phyloP scores from a whole-genome alignment of 2,113 vertebrate genomes.

The Phycodurus eques region DNA sequence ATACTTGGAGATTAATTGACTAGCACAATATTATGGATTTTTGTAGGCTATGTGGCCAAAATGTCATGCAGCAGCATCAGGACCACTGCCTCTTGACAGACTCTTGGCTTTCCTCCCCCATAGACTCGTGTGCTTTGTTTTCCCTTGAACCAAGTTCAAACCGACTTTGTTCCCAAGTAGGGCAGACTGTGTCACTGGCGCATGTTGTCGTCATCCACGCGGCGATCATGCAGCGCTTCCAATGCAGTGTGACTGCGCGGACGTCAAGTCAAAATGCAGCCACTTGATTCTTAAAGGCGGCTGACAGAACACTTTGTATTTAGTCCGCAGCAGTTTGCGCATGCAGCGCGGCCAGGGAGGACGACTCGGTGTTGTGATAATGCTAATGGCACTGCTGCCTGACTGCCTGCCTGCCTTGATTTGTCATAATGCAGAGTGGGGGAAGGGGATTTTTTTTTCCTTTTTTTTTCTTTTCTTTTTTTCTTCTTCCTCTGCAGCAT shows the following conservation, averaged over 20 bases:
- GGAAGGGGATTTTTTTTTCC: slow-evolving; percentile 68
- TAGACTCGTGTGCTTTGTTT: slow-evolving; percentile 2
- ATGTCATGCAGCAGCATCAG: neutral
- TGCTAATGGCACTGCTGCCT: slow-evolving; percentile 78
- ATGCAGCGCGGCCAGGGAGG: slow-evolving; percentile 32
- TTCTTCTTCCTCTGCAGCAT: slow-evolving; percentile 74
- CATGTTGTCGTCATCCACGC: slow-evolving; percentile 9
- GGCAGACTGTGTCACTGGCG: slow-evolving; percentile 27
- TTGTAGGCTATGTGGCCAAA: neutral
- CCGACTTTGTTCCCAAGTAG: slow-evolving; percentile 42
- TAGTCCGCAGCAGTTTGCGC: slow-evolving; percentile 30
- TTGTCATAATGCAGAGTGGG: slow-evolving; percentile 89
- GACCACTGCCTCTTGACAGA: neutral
- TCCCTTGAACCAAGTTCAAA: neutral
- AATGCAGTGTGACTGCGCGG: slow-evolving; percentile 10
- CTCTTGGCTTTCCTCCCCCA: neutral
- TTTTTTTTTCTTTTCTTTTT: too few species aligned
- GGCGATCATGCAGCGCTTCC: slow-evolving; percentile 4
- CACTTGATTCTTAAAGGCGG: slow-evolving; percentile 23
- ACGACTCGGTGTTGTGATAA: slow-evolving; percentile 68
- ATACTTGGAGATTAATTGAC: neutral
- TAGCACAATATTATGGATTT: neutral
- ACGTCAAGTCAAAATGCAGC: slow-evolving; percentile 3
- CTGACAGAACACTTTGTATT: neutral
- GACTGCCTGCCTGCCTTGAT: slow-evolving; percentile 77